Evolutionary conservation across 1,140 invertebrate species (phyloP), one percentile per base, ranked within the genome.

Genomic region (Pollicipes pollicipes): DNA sequence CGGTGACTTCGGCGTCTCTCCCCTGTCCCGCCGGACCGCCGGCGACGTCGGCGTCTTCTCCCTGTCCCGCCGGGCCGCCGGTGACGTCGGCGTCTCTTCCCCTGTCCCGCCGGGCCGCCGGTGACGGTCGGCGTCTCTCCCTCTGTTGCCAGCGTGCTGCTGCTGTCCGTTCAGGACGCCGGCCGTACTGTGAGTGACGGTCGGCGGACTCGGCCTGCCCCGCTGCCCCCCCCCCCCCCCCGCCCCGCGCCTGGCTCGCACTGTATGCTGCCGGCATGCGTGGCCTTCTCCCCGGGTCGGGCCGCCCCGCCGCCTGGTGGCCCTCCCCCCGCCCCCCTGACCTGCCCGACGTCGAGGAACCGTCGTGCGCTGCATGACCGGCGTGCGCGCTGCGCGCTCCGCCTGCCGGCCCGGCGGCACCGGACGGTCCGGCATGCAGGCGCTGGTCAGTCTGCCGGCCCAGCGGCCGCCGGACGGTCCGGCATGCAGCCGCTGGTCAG

Each of bases 71-170:
- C 26, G 31, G 16, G 17, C 35, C 31, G n/a, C 64, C n/a, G 6
- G 35, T 71, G 21, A 68, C 6, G 30, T 37, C 27, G 28, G n/a
- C 27, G 31, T 69, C 28, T 71, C 66, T 71, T 30, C 69, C 70
- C 30, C 2, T 71, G 26, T 17, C 28, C 27, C 32, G 13, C 32
- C n/a, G 32, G 17, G 3, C 45, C 31, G 4, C 30, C n/a, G 16
- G 35, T 71, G 35, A 68, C 28, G 13, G 27, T 6, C 28, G n/a
- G 4, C n/a, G 29, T 29, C 45, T 69, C 32, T 63, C 21, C 27
- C 66, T 37, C 32, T 69, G 45, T 58, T 58, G 45, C 27, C 45
- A 58, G 45, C 45, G 45, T 58, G 45, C 45, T 58, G n/a, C n/a
- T n/a, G 2, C 45, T 58, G 13, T 58, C 45, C 24, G 45, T 21